A percentile compares a stretch with the other conserved stretches of the same genome.
Evolutionary conservation across 2,888 invertebrate species (phyloP).

Genomic region (Abrostola tripartita): DNA sequence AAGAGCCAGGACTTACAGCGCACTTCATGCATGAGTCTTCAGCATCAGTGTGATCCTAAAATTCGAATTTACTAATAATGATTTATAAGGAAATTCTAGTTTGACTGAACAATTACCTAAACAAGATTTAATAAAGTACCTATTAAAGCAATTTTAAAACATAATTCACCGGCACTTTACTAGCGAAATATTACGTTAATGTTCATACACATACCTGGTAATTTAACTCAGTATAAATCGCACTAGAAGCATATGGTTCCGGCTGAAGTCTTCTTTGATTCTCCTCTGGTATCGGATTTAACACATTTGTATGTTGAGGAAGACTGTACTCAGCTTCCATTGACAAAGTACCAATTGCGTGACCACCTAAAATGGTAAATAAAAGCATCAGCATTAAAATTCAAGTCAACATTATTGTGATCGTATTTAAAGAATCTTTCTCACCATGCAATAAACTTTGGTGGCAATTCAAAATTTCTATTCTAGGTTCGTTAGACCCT

Average conservation of each 20-base stretch:
- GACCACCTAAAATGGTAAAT: slow-evolving; percentile 68
- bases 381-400: background rate
- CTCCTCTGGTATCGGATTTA: slow-evolving; percentile 78
- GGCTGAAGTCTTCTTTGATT: slow-evolving; percentile 82
- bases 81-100: background rate
- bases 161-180: too few species aligned
- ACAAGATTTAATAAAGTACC: slow-evolving; percentile 10
- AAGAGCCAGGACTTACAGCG: slow-evolving; percentile 87
- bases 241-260: slow-evolving; percentile 93
- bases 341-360: slow-evolving; percentile 80
- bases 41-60: slow-evolving; percentile 83
- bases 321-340: slow-evolving; percentile 85
- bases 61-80: slow-evolving; percentile 44
- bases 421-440: slow-evolving; percentile 17
- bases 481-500: slow-evolving; percentile 82
- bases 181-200: too few species aligned
- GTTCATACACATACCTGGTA: slow-evolving; percentile 71
- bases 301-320: slow-evolving; percentile 78
- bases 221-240: slow-evolving; percentile 86
- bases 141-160: too few species aligned
- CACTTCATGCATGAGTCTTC: slow-evolving; percentile 88
- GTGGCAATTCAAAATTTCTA: slow-evolving; percentile 84
- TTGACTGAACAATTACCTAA: background rate
- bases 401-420: background rate
- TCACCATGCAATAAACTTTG: slow-evolving; percentile 81